Evolutionary conservation across 2,113 vertebrate species (phyloP).

Genomic region (Nettapus auritus): DNA sequence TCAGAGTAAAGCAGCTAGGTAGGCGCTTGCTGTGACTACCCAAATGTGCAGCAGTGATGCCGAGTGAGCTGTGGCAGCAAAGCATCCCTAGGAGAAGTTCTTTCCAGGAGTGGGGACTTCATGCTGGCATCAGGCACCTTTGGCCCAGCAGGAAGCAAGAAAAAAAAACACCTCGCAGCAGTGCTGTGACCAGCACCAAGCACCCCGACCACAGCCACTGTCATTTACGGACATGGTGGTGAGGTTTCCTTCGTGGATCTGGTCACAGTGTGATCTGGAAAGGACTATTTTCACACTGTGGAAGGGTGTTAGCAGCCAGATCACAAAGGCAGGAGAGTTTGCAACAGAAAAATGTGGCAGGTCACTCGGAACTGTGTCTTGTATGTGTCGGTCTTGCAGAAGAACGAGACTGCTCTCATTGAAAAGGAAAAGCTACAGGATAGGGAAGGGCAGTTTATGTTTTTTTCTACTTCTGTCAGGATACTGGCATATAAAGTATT

Average conservation of each 20-base stretch:
- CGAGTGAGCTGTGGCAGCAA: not conserved
- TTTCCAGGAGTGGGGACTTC: not conserved
- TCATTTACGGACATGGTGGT: not conserved
- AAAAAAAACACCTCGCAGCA: not conserved
- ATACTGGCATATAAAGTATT: not conserved
- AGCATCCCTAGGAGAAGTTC: not conserved
- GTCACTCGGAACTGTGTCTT: not conserved
- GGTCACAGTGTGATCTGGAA: not conserved
- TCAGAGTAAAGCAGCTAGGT: not conserved
- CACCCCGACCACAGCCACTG: not conserved
- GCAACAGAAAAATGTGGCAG: not conserved
- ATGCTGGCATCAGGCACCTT: not conserved
- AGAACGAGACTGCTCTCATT: not conserved
- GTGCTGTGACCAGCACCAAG: not conserved
- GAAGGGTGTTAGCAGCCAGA: not conserved
- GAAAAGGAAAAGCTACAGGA: not conserved
- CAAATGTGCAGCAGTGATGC: not conserved
- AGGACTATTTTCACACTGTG: not conserved
- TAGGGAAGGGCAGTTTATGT: not conserved
- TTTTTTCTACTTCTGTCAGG: not conserved
- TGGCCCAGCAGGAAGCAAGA: not conserved
- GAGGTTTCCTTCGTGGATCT: not conserved
- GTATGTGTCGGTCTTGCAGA: not conserved
- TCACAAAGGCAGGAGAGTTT: not conserved
- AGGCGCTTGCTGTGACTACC: rapidly evolving